Conservation (phyloP, 1,140 invertebrate species). For the Popillia japonica region DNA sequence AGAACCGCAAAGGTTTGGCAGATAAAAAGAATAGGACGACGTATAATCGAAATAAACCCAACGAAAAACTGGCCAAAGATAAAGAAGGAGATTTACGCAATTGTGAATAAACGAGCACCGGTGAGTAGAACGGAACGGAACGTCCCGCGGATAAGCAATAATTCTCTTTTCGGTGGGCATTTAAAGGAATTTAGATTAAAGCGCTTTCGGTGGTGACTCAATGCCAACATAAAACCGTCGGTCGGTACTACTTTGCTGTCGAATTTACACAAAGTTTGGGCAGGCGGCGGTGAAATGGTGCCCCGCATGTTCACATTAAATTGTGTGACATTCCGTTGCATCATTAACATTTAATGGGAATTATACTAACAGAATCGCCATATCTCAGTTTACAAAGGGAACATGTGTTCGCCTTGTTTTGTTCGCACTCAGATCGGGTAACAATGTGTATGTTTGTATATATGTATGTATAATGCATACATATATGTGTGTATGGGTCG, state of each 20-base stretch:
- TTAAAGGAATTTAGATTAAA: slow-evolving; percentile 37
- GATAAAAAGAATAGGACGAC: neutral
- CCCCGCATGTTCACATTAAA: slow-evolving; percentile 54
- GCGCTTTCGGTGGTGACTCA: slow-evolving; percentile 35
- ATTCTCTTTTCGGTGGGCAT: slow-evolving; percentile 31
- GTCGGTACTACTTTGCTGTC: slow-evolving; percentile 49
- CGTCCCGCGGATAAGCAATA: slow-evolving; percentile 21
- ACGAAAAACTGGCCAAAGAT: slow-evolving; percentile 3
- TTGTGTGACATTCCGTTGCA: slow-evolving; percentile 57
- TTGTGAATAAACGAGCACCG: slow-evolving; percentile 26
- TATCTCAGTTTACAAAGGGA: slow-evolving; percentile 56
- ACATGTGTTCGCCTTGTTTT: slow-evolving; percentile 56
- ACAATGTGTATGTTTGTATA: neutral
- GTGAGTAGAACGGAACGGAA: neutral
- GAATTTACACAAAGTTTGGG: slow-evolving; percentile 55
- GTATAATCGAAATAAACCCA: slow-evolving; percentile 17
- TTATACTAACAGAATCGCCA: slow-evolving; percentile 52
- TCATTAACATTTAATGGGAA: slow-evolving; percentile 60
- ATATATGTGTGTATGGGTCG: neutral
- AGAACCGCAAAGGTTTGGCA: neutral
- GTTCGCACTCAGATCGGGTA: slow-evolving; percentile 30
- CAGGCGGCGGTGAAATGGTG: slow-evolving; percentile 49
- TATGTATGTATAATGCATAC: neutral
- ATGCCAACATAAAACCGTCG: slow-evolving; percentile 45
- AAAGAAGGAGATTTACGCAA: slow-evolving; percentile 34